Evolutionary conservation across 2,113 vertebrate genomes (phyloP).

Genomic region (Recurvirostra avosetta): DNA sequence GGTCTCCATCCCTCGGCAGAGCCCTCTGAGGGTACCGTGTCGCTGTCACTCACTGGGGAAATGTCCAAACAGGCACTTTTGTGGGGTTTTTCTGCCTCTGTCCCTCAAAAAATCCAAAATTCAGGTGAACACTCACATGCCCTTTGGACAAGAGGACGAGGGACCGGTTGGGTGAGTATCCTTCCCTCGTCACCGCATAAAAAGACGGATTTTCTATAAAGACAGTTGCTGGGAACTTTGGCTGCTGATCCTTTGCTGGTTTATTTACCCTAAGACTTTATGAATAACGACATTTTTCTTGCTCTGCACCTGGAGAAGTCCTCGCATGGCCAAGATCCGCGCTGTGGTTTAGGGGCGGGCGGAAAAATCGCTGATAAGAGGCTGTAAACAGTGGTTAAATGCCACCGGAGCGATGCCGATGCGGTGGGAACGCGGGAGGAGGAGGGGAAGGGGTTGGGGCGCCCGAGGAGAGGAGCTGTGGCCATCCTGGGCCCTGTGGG

Average conservation of each 20-base stretch:
- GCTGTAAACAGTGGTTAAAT: background rate
- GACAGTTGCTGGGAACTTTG: background rate
- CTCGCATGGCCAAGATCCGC: fast-evolving
- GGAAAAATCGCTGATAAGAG: background rate
- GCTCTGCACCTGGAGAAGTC: fast-evolving
- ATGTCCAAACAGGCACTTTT: background rate
- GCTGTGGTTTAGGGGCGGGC: fast-evolving
- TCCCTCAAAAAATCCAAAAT: background rate
- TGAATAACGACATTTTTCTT: background rate
- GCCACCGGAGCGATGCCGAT: fast-evolving
- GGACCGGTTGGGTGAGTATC: fast-evolving
- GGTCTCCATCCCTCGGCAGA: fast-evolving
- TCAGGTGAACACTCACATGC: fast-evolving
- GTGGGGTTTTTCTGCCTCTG: background rate
- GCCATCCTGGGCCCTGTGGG: fast-evolving
- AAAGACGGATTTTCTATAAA: background rate
- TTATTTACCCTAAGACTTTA: background rate
- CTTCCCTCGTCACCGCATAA: fast-evolving
- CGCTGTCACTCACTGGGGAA: fast-evolving
- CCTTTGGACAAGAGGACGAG: background rate
- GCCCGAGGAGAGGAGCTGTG: fast-evolving
- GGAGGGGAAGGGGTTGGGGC: fast-evolving
- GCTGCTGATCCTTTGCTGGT: background rate
- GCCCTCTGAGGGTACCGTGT: fast-evolving
- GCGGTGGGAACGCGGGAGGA: fast-evolving